A percentile compares a stretch with the other conserved stretches of the same genome.
These are phyloP conservation scores for Lymantria dispar DNA, from an alignment of 2,888 invertebrate species.

Conservation along the genomic window DNA sequence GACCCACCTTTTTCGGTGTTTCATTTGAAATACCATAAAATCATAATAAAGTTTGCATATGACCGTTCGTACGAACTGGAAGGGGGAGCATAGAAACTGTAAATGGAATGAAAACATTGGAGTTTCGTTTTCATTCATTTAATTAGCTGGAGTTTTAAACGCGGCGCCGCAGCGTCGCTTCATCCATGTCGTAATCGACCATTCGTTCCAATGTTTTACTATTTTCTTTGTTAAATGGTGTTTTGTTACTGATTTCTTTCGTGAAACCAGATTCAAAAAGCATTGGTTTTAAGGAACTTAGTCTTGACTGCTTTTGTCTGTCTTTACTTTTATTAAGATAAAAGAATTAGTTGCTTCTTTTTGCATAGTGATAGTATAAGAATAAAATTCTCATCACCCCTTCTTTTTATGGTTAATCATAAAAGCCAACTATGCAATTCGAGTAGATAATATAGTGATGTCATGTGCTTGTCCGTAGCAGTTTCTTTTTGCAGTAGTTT, in stretches of 20 bases:
- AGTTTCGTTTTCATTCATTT: constrained; percentile 79
- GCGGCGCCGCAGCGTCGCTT: constrained; percentile 66
- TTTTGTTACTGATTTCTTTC: constrained; percentile 32
- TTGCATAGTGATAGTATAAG: too few species aligned
- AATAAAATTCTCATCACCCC: too few species aligned
- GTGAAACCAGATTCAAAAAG: constrained; percentile 26
- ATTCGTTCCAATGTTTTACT: constrained; percentile 54
- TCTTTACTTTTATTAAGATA: too few species aligned
- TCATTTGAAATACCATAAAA: constrained; percentile 52
- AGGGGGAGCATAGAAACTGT: constrained; percentile 58
- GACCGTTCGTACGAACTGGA: constrained; percentile 44
- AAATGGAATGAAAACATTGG: constrained; percentile 79
- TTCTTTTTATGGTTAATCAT: too few species aligned
- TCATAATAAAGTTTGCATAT: constrained; percentile 60
- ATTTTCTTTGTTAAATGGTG: constrained; percentile 36
- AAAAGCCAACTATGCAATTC: too few species aligned
- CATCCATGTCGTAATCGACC: constrained; percentile 47
- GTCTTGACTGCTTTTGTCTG: background rate
- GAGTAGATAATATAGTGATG: too few species aligned
- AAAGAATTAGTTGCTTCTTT: too few species aligned
- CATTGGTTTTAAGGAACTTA: background rate
- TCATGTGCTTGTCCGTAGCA: too few species aligned
- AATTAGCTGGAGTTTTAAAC: constrained; percentile 74
- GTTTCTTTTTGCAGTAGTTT: too few species aligned
- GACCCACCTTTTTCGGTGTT: constrained; percentile 31